Base-by-base conservation (phyloP, 1,140 invertebrate species). In the Hylyphantes graminicola region DNA sequence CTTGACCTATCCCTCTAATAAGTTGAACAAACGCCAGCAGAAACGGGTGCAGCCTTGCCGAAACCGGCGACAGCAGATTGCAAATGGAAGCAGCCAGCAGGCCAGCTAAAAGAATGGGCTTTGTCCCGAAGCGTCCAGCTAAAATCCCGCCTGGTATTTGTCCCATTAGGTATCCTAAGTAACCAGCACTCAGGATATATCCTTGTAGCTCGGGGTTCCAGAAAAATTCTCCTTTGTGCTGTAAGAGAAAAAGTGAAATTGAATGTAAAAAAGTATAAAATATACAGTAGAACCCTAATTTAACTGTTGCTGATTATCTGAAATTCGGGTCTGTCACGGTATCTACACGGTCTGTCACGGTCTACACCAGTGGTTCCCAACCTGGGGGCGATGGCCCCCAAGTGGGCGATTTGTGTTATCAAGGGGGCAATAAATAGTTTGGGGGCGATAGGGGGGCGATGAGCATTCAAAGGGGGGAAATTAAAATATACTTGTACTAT, bases 131-230 rank as follows among this genome's bases (percentile, higher is more conserved):
- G 51, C 93, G 88, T 89, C 96, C 95, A 0, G 95, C 93, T 61
- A 96, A 89, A 75, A 94, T 91, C 0, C 94, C 95, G 57, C 95
- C 94, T 0, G 96, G 95, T 65, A 97, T 90, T 90, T 97, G 93
- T 0, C 94, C 94, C 0, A 95, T 89, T 72, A 96, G 92, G 88
- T 96, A 96, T 8, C 95, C 95, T 93, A 93, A 95, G 88, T 96
- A 96, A 88, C 96, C 96, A 19, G 94, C 93, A 53, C 93, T 93
- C 65, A 96, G 90, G 85, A 97, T 94, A 80, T 96, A 55, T 13
- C 87, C 86, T 70, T 88, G 87, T 8, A 85, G 72, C 53, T 81
- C 86, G 15, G 86, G 79, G 73, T 84, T 59, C 87, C 87, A 88
- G 17, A 59, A 59, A 65, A 87, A 87, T 63, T 86, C 79, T 48